Conservation (phyloP, 2,113 vertebrate genomes). For the Ammodytes dubius region DNA sequence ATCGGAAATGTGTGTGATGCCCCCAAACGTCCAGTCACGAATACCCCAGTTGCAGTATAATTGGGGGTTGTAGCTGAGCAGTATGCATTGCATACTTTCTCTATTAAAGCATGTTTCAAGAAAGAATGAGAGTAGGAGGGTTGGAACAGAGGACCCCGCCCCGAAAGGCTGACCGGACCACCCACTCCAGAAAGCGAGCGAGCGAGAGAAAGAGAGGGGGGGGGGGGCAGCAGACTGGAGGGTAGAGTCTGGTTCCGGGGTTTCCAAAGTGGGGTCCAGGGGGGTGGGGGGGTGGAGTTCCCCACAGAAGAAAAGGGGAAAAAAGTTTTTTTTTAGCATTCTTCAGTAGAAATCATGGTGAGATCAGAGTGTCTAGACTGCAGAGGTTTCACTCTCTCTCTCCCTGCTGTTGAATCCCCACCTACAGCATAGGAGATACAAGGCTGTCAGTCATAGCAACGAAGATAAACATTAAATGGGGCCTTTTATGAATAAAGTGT, state of each 20-base stretch:
- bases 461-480: slow-evolving; percentile 33
- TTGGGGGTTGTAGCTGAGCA: slow-evolving; percentile 76
- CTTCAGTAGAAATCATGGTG: slow-evolving; percentile 43
- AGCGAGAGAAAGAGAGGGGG: slow-evolving; percentile 18
- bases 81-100: slow-evolving; percentile 84
- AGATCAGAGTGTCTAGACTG: slow-evolving; percentile 48
- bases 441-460: slow-evolving; percentile 55
- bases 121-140: slow-evolving; percentile 68
- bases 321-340: slow-evolving; percentile 19
- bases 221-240: slow-evolving; percentile 64
- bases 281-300: slow-evolving; percentile 65
- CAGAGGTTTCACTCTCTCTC: slow-evolving; percentile 53
- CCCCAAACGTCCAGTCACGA: slow-evolving; percentile 78
- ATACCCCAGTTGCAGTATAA: slow-evolving; percentile 81
- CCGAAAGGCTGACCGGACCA: slow-evolving; percentile 72
- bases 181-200: slow-evolving; percentile 70
- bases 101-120: slow-evolving; percentile 85
- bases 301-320: slow-evolving; percentile 35
- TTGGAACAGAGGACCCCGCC: slow-evolving; percentile 72
- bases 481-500: slow-evolving; percentile 39
- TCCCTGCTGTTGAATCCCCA: slow-evolving; percentile 60
- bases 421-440: slow-evolving; percentile 50
- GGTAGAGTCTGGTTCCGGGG: slow-evolving; percentile 72
- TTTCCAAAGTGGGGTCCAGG: slow-evolving; percentile 69
- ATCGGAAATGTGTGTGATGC: slow-evolving; percentile 83